Evolutionary conservation across 2,113 vertebrate species (phyloP), one percentile per base, ranked within the genome.

Genomic region (Spilogale gracilis): DNA sequence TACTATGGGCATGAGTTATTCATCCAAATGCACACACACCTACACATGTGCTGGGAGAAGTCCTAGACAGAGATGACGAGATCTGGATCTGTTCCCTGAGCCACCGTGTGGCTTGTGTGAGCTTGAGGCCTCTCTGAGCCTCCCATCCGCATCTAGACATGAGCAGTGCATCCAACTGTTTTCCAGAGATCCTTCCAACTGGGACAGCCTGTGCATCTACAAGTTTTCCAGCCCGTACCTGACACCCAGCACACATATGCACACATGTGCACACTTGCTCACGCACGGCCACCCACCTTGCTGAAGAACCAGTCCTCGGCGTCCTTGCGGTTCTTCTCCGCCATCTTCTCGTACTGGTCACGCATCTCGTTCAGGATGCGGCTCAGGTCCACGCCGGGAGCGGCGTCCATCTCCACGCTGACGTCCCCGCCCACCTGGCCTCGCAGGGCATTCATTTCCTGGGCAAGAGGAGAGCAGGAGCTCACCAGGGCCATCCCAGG

Each of bases 241-340:
- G n/a, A 74, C 73, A n/a, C 27, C 6, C 30, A 6, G 45, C 63
- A 11, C 58, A 5, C 1, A 20, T 12, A 6, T 1, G 2, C 89
- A 88, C 95, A 48, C 0, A 1, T 5, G 80, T 14, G 63, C 94
- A 65, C 89, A 38, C 65, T 92, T 56, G 87, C 89, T 89, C 58
- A 1, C 43, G 1, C 67, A 5, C 0, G 10, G 95, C 95, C 89
- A 1, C 88, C 67, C 91, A 98, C 99, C 99, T 98, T 99, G 61
- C n/a, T 98, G 85, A 98, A 97, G 98, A 99, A 99, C 98, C 99
- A 99, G 0, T 98, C 98, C 6, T 99, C 98, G 0, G 99, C 98
- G 0, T 99, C 99, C 63, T 98, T 98, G 27, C 98, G 97, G 98
- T 99, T 99, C 98, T 98, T 99, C 94, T 98, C 89, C 0, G 98